These are phyloP conservation scores for Xerus rutilus DNA, from an alignment of 2,797 vertebrate species.

Conservation along the genomic window DNA sequence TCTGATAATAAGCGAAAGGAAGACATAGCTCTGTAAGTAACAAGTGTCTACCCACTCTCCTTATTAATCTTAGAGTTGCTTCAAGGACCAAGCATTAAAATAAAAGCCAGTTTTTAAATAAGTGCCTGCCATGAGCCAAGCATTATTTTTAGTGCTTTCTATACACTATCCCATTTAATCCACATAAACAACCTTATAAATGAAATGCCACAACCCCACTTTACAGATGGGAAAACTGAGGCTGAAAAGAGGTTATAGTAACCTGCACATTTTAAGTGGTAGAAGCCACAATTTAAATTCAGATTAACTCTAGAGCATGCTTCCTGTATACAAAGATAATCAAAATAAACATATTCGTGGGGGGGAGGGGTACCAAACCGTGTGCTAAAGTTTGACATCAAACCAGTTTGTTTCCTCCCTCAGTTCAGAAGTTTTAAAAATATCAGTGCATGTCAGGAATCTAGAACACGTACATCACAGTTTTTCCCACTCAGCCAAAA, in stretches of 20 bases:
- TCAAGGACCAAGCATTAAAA: slow-evolving; percentile 9
- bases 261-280: not conserved
- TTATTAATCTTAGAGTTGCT: slow-evolving; percentile 24
- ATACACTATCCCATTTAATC: slow-evolving; percentile 41
- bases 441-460: not conserved
- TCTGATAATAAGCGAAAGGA: slow-evolving; percentile 34
- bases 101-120: slow-evolving; percentile 21
- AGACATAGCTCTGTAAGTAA: slow-evolving; percentile 29
- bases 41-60: slow-evolving; percentile 5
- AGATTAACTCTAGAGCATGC: slow-evolving; percentile 21
- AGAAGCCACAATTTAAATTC: slow-evolving; percentile 36
- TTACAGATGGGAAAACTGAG: slow-evolving; percentile 52
- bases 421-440: slow-evolving; percentile 21
- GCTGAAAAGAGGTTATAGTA: not conserved
- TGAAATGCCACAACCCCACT: slow-evolving; percentile 35
- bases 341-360: slow-evolving; percentile 20
- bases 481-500: not conserved
- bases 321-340: not conserved
- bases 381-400: slow-evolving; percentile 41
- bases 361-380: not conserved
- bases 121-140: not conserved
- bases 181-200: not conserved
- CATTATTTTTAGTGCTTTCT: slow-evolving; percentile 53
- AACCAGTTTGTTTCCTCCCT: slow-evolving; percentile 37
- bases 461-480: not conserved